Percentiles rank a stretch among this genome's conserved stretches.
Evolutionary conservation across 2,113 vertebrate genomes (phyloP).

Genomic region (Elephas maximus): DNA sequence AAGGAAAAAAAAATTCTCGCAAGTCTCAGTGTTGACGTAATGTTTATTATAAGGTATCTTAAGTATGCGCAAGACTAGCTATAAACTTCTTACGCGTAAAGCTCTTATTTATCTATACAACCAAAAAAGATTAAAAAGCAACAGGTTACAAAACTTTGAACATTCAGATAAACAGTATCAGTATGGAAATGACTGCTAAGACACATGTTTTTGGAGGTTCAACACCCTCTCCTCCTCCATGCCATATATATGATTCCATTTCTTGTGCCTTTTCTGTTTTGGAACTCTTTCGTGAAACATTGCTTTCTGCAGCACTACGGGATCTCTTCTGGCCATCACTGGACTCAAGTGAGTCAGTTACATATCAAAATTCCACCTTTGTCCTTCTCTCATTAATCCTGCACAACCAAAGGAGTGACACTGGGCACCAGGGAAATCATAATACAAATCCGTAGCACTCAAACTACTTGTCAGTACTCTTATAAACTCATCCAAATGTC

Average conservation of each 20-base stretch:
- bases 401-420: neutral
- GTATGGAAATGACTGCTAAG: neutral
- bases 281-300: neutral
- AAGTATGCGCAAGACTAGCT: neutral
- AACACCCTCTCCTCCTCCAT: neutral
- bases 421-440: neutral
- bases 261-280: neutral
- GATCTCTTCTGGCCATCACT: neutral
- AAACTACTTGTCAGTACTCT: neutral
- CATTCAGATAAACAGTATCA: neutral
- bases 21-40: neutral
- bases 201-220: neutral
- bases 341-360: slow-evolving; percentile 2
- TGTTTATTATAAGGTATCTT: slow-evolving; percentile 47
- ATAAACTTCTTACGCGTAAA: neutral
- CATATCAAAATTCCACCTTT: slow-evolving; percentile 3
- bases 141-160: neutral
- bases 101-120: neutral
- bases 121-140: neutral
- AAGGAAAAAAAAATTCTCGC: neutral
- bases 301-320: neutral
- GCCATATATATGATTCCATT: neutral
- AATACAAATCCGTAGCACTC: neutral
- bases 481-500: neutral
- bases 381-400: neutral